Evolutionary conservation across 2,888 invertebrate species (phyloP).

Genomic region (Linyphia triangularis): DNA sequence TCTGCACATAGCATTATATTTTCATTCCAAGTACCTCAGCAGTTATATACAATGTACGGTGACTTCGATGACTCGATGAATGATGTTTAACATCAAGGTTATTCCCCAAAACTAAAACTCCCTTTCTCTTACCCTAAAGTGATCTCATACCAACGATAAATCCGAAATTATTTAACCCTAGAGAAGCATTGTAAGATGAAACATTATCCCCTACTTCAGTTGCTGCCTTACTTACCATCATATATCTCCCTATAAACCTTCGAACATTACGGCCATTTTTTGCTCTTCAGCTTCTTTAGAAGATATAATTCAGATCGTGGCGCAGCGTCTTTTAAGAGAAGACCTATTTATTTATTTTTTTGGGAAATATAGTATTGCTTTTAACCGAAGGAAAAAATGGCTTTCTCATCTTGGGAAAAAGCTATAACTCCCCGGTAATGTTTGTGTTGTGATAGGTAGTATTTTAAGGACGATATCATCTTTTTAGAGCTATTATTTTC

Average conservation of each 20-base stretch:
- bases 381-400: conserved; percentile 20
- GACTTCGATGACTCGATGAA: too few species aligned
- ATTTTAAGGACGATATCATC: conserved; percentile 23
- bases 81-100: too few species aligned
- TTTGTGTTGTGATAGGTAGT: conserved; percentile 41
- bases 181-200: conserved; percentile 47
- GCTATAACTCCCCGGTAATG: conserved; percentile 51
- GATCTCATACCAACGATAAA: conserved; percentile 47
- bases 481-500: background rate
- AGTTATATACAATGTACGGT: too few species aligned
- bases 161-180: conserved; percentile 56
- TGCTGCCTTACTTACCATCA: conserved; percentile 12
- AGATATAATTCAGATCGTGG: conserved; percentile 40
- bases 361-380: conserved; percentile 48
- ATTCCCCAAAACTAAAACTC: background rate
- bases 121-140: background rate
- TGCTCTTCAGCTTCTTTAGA: background rate
- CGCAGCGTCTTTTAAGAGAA: background rate
- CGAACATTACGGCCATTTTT: conserved; percentile 37
- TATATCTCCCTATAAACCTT: conserved; percentile 23
- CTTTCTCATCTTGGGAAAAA: conserved; percentile 1
- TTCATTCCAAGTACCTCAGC: too few species aligned
- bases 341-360: conserved; percentile 41
- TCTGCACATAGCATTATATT: too few species aligned
- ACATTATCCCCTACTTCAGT: conserved; percentile 41